Evolutionary conservation across 2,113 vertebrate genomes (phyloP).

Genomic region (Mustela nigripes): DNA sequence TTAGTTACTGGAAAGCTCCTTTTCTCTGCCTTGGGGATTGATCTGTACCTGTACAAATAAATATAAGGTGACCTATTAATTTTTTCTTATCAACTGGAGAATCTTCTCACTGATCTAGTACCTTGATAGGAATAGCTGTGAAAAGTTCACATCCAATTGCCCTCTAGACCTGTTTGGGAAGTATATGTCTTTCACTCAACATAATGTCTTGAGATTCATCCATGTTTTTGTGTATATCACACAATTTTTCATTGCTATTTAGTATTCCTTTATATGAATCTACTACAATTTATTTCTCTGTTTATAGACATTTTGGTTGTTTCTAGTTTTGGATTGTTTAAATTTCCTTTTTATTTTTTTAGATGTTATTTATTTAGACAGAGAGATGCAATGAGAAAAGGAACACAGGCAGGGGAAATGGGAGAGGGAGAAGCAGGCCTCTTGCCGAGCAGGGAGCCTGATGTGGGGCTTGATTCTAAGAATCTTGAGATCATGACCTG

Average conservation of each 20-base stretch:
- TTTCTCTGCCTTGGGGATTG: neutral
- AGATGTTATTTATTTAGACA: too few relatives aligned
- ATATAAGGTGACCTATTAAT: neutral
- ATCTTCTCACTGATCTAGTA: neutral
- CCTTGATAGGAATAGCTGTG: neutral
- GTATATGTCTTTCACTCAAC: neutral
- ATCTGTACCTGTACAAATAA: neutral
- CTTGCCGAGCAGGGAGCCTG: too few relatives aligned
- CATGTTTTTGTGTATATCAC: neutral
- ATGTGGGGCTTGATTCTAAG: too few relatives aligned
- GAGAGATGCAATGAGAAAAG: too few relatives aligned
- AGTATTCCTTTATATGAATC: neutral
- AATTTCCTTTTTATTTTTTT: neutral
- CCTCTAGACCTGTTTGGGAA: neutral
- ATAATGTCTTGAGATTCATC: neutral
- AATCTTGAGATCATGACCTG: too few relatives aligned
- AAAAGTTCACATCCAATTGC: neutral
- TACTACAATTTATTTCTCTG: neutral
- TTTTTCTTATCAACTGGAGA: conserved; percentile 36
- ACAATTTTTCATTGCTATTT: neutral
- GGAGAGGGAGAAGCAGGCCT: too few relatives aligned
- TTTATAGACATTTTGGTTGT: neutral
- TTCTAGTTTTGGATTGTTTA: neutral
- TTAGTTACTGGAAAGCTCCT: neutral
- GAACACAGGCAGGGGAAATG: too few relatives aligned